A percentile compares a stretch with the other conserved stretches of the same genome.
These are phyloP conservation scores for Eucriotettix oculatus DNA, from an alignment of 2,888 invertebrate species.

Conservation along the genomic window DNA sequence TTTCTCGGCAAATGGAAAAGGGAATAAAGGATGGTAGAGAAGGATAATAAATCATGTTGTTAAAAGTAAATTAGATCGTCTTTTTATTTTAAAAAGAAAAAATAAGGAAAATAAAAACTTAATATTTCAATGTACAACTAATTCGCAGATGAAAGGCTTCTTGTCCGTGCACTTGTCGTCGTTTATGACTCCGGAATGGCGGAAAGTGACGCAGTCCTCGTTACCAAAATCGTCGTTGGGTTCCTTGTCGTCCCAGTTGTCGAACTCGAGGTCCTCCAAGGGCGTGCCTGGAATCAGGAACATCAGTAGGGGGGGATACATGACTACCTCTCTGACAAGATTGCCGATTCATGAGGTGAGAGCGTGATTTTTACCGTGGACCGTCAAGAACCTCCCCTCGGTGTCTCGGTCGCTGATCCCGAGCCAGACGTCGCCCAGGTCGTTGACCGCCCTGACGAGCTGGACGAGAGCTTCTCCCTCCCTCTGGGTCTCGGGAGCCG, in stretches of 20 bases:
- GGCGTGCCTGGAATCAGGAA: not conserved
- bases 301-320: no score
- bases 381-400: not conserved
- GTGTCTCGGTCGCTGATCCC: not conserved
- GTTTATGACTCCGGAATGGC: not conserved
- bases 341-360: no score
- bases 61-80: no score
- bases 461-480: not conserved
- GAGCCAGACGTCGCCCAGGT: not conserved
- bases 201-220: not conserved
- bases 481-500: not conserved
- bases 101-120: no score
- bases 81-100: no score
- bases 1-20: no score
- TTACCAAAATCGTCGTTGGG: not conserved
- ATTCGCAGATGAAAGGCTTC: not conserved
- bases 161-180: not conserved
- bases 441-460: not conserved
- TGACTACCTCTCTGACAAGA: no score
- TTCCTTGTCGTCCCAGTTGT: not conserved
- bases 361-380: not conserved
- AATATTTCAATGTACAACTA: no score
- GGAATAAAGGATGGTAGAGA: no score
- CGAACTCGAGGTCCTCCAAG: not conserved
- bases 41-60: no score